phyloP scores from a whole-genome alignment of 2,113 vertebrate genomes.

The Marmota flaviventris region DNA sequence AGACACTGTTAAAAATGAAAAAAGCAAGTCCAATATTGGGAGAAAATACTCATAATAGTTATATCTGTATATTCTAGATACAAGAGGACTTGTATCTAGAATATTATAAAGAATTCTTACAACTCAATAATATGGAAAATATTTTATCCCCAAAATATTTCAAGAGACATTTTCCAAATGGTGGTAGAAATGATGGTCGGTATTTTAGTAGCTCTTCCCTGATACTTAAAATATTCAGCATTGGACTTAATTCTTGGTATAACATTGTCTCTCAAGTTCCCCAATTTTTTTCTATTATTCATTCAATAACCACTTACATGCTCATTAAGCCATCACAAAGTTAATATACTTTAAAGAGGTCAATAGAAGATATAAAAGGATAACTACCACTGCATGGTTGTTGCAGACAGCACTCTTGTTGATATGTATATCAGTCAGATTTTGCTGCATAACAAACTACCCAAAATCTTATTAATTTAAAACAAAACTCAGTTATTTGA shows the following conservation, averaged over 20 bases:
- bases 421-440: neutral
- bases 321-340: neutral
- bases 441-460: neutral
- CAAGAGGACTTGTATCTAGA: neutral
- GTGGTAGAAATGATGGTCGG: neutral
- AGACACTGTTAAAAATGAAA: neutral
- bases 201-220: neutral
- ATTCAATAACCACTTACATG: neutral
- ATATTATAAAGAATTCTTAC: neutral
- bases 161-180: neutral
- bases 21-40: neutral
- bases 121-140: neutral
- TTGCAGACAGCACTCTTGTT: neutral
- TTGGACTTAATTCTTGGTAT: neutral
- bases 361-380: neutral
- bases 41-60: neutral
- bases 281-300: neutral
- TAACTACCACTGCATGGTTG: neutral
- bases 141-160: neutral
- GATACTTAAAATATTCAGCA: neutral
- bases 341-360: neutral
- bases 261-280: neutral
- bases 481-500: neutral
- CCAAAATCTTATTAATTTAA: neutral
- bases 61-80: neutral